phyloP scores from a whole-genome alignment of 2,797 vertebrate genomes.

The Anguilla marmorata region DNA sequence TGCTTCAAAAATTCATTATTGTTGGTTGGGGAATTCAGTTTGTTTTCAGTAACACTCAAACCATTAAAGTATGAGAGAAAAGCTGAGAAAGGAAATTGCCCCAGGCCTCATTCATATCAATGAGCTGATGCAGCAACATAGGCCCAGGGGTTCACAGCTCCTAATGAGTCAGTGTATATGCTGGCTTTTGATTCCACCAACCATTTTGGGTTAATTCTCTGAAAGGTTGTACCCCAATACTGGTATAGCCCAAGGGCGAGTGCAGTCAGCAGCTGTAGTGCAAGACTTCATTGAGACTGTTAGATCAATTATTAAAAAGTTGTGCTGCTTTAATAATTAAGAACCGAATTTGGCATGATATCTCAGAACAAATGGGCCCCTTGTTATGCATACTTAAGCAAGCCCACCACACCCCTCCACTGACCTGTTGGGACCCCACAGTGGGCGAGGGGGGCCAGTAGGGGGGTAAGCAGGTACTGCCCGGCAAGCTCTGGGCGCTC shows the following conservation, averaged over 20 bases:
- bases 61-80: too few relatives aligned
- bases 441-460: slow-evolving; percentile 73
- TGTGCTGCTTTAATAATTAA: neutral
- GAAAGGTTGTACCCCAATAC: too few relatives aligned
- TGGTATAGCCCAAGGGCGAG: too few relatives aligned
- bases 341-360: neutral
- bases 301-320: too few relatives aligned
- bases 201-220: too few relatives aligned
- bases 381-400: neutral
- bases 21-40: neutral
- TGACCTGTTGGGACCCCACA: slow-evolving; percentile 70
- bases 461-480: slow-evolving; percentile 74
- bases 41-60: too few relatives aligned
- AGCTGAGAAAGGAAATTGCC: neutral
- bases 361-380: neutral
- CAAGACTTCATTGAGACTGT: too few relatives aligned
- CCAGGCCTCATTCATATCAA: neutral
- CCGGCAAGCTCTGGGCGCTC: slow-evolving; percentile 74
- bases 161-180: too few relatives aligned
- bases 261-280: too few relatives aligned
- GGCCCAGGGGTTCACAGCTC: too few relatives aligned
- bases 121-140: neutral
- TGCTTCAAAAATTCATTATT: neutral
- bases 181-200: too few relatives aligned
- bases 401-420: slow-evolving; percentile 34